These are phyloP conservation scores for Apis dorsata DNA, from an alignment of 1,140 invertebrate species.

Conservation along the genomic window DNA sequence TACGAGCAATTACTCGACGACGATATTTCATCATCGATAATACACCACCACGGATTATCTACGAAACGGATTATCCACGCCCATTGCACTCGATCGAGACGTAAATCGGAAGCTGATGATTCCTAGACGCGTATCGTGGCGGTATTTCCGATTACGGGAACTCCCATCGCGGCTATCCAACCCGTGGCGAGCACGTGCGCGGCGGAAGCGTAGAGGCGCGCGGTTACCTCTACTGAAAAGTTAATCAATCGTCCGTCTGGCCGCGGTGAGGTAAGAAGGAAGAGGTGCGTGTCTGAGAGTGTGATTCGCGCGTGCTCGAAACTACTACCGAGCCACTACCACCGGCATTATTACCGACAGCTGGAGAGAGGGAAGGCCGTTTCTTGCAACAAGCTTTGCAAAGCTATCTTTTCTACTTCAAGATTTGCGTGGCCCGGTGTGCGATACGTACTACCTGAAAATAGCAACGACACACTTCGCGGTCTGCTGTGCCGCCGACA, in stretches of 20 bases:
- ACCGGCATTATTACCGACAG: background rate
- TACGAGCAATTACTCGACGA: no score
- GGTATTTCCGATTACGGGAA: no score
- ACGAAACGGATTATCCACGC: background rate
- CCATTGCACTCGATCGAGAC: background rate
- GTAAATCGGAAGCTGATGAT: background rate
- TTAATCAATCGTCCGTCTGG: conserved; percentile 1
- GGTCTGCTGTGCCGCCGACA: conserved; percentile 31
- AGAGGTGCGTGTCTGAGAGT: background rate
- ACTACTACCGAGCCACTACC: background rate
- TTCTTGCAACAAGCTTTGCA: background rate
- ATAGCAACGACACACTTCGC: conserved; percentile 55
- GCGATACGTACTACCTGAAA: conserved; percentile 63
- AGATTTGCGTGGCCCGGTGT: conserved; percentile 8
- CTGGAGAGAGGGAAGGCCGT: background rate
- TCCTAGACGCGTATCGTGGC: background rate
- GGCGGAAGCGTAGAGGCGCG: background rate
- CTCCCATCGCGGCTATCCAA: background rate
- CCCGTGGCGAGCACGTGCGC: conserved; percentile 19
- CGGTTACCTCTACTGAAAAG: conserved; percentile 4
- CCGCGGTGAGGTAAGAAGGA: background rate
- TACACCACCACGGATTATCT: background rate
- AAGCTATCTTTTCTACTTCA: background rate
- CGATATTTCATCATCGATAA: background rate
- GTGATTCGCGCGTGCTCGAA: conserved; percentile 18